Conservation (phyloP, 1,140 invertebrate species). For the Trissolcus basalis region DNA sequence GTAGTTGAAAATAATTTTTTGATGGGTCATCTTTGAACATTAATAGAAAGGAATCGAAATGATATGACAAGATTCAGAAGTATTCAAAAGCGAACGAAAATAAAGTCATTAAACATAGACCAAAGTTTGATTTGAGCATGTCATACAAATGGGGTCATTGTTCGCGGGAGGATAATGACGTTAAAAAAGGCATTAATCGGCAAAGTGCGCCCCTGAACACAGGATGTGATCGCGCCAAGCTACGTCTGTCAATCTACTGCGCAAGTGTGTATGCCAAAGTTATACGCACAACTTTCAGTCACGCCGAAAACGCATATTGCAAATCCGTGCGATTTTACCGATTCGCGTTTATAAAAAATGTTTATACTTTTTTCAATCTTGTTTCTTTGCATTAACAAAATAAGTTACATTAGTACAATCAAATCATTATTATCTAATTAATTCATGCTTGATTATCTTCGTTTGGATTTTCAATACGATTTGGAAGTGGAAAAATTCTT, state of each 20-base stretch:
- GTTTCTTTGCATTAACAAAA: not conserved
- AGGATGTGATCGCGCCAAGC: constrained; percentile 55
- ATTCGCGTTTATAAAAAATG: constrained; percentile 22
- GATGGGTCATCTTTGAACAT: not conserved
- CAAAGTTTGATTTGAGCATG: not conserved
- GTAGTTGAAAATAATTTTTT: not conserved
- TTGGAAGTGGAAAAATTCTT: constrained; percentile 15
- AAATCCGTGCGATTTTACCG: constrained; percentile 24
- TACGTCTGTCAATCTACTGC: constrained; percentile 25
- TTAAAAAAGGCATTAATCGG: constrained; percentile 36
- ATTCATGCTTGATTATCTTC: too few species aligned
- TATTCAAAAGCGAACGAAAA: not conserved
- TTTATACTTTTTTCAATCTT: constrained; percentile 9
- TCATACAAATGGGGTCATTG: constrained; percentile 22
- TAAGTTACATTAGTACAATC: too few species aligned
- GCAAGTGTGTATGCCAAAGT: constrained; percentile 48
- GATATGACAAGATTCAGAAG: not conserved
- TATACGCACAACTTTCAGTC: constrained; percentile 31
- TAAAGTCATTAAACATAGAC: constrained; percentile 7
- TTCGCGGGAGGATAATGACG: constrained; percentile 32
- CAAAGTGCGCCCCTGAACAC: constrained; percentile 53
- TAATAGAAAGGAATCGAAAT: not conserved
- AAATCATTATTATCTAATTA: too few species aligned
- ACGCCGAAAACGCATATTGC: constrained; percentile 21
- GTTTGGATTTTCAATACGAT: too few species aligned